Conservation (phyloP, 2,113 vertebrate genomes). For the Oncorhynchus gorbuscha region DNA sequence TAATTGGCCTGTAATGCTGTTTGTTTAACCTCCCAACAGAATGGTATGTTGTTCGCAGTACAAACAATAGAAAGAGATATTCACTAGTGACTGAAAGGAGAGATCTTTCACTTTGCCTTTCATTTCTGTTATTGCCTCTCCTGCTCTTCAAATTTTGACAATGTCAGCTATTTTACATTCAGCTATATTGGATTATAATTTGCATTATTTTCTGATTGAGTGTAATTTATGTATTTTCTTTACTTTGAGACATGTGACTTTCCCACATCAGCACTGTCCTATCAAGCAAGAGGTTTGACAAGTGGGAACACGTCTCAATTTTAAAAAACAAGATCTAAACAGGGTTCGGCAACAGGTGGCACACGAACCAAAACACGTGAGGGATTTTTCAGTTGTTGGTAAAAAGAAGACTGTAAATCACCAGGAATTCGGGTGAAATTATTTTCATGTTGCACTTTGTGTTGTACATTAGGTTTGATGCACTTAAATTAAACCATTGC, state of each 20-base stretch:
- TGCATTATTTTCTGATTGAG: neutral
- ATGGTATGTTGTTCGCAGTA: constrained; percentile 66
- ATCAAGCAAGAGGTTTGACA: neutral
- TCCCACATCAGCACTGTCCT: neutral
- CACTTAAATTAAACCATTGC: neutral
- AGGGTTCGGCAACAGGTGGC: no score
- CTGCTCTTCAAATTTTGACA: constrained; percentile 5
- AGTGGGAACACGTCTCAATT: no score
- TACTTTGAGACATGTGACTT: neutral
- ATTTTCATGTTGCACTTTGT: neutral
- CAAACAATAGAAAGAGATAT: constrained; percentile 60
- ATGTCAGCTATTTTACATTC: constrained; percentile 2
- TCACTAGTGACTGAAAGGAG: constrained; percentile 60
- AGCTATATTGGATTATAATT: neutral
- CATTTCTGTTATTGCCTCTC: constrained; percentile 11
- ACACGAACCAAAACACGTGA: no score
- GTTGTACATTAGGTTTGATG: neutral
- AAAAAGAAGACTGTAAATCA: no score
- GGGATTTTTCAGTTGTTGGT: no score
- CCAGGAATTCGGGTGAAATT: no score
- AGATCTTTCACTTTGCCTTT: constrained; percentile 41
- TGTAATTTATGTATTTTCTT: neutral
- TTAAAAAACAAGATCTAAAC: no score
- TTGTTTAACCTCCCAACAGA: constrained; percentile 81
- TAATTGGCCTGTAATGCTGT: constrained; percentile 87